phyloP scores from a whole-genome alignment of 2,113 vertebrate genomes.

The Lota lota region DNA sequence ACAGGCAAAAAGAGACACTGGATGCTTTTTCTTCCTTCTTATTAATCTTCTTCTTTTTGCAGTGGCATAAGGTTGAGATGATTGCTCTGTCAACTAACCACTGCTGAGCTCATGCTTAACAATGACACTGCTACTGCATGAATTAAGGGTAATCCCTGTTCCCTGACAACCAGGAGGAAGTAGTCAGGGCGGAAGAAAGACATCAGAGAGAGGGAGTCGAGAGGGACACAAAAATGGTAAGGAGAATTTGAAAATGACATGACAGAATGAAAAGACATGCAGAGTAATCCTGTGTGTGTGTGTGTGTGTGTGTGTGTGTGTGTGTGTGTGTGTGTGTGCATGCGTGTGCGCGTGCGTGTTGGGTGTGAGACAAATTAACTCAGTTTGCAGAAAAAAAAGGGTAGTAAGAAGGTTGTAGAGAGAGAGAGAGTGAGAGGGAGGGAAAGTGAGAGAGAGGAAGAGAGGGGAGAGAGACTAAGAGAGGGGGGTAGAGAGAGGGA shows the following conservation, averaged over 20 bases:
- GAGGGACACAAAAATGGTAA: background rate
- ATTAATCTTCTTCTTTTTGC: no score
- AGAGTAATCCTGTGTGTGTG: no score
- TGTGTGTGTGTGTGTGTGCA: background rate
- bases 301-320: background rate
- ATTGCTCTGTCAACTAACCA: constrained; percentile 43
- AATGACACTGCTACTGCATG: background rate
- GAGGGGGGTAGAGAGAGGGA: background rate
- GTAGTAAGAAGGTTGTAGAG: background rate
- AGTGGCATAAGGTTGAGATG: constrained; percentile 17
- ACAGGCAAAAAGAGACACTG: no score
- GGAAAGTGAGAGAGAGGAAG: background rate
- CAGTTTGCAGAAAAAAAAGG: background rate
- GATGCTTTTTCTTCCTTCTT: no score
- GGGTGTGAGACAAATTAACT: background rate
- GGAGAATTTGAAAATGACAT: no score
- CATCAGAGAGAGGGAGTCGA: background rate
- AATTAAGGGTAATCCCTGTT: constrained; percentile 27
- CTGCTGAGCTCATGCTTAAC: background rate
- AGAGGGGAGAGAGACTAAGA: background rate
- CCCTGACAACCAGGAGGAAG: background rate
- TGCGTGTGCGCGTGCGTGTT: background rate
- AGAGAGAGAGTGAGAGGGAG: background rate
- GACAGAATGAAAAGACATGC: no score
- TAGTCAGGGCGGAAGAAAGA: background rate